Conservation (phyloP, 35 echinoderm and acorn worm species). For the Nesometra sesokonis region DNA sequence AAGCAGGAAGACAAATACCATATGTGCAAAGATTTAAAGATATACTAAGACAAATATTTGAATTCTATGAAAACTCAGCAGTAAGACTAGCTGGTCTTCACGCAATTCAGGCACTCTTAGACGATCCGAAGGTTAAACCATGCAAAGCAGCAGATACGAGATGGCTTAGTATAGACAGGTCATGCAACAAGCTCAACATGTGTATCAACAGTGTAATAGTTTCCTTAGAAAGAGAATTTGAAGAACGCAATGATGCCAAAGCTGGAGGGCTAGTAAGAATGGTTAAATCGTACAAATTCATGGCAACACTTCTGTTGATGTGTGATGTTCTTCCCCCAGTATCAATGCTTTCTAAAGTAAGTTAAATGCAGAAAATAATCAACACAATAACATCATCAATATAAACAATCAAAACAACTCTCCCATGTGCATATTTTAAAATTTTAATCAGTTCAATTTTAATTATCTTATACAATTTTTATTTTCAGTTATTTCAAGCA, state of each 20-base stretch:
- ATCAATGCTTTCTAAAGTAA: constrained; percentile 16
- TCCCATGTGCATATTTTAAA: neutral
- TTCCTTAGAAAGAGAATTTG: constrained; percentile 20
- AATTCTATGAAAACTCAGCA: constrained; percentile 19
- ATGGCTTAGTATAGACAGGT: constrained; percentile 22
- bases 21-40: constrained; percentile 10
- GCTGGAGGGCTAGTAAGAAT: constrained; percentile 19
- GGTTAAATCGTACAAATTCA: constrained; percentile 25
- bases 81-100: neutral
- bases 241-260: constrained; percentile 34
- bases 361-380: constrained; percentile 6
- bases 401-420: neutral
- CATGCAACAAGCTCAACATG: constrained; percentile 6
- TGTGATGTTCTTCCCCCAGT: constrained; percentile 35
- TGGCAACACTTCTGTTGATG: constrained; percentile 33
- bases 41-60: constrained; percentile 5
- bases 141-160: neutral
- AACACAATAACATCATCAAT: neutral
- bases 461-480: no score
- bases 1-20: constrained; percentile 8
- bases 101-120: constrained; percentile 1
- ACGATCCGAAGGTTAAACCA: constrained; percentile 6
- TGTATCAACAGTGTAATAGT: constrained; percentile 20
- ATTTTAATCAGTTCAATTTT: neutral
- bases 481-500: no score